These are phyloP conservation scores for Myiopsitta monachus DNA, from an alignment of 2,113 vertebrate genomes.

Conservation along the genomic window DNA sequence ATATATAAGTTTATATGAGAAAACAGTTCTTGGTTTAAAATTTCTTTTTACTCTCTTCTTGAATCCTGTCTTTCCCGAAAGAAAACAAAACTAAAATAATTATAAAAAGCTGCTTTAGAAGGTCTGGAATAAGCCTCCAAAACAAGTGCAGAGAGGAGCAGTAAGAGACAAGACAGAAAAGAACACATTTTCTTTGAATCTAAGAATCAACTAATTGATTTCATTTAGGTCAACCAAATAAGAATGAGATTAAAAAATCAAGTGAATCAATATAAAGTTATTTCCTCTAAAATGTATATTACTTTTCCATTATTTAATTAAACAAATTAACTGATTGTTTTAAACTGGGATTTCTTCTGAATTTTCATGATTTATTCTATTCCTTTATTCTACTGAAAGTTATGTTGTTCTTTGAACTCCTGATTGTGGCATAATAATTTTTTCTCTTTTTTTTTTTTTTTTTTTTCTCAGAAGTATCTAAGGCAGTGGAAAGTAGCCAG, in stretches of 20 bases:
- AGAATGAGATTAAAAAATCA: neutral
- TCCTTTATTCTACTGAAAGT: neutral
- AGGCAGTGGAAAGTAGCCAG: neutral
- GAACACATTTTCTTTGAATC: neutral
- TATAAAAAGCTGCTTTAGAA: neutral
- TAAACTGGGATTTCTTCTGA: neutral
- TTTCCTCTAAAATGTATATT: neutral
- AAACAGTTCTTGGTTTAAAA: neutral
- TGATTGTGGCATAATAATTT: neutral
- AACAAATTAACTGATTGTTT: neutral
- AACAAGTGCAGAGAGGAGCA: neutral
- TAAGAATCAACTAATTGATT: neutral
- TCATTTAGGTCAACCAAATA: neutral
- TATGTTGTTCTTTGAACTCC: neutral
- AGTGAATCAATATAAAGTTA: neutral
- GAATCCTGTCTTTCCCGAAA: neutral
- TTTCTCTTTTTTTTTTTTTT: neutral
- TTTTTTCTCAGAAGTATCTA: neutral
- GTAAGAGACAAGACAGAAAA: neutral
- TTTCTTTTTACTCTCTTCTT: neutral
- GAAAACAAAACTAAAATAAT: neutral
- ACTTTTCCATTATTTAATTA: neutral
- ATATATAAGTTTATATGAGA: neutral
- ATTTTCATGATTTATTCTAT: neutral
- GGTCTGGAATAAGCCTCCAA: neutral